These are phyloP conservation scores for Acipenser transmontanus DNA, from an alignment of 2,797 vertebrate species.

Conservation along the genomic window DNA sequence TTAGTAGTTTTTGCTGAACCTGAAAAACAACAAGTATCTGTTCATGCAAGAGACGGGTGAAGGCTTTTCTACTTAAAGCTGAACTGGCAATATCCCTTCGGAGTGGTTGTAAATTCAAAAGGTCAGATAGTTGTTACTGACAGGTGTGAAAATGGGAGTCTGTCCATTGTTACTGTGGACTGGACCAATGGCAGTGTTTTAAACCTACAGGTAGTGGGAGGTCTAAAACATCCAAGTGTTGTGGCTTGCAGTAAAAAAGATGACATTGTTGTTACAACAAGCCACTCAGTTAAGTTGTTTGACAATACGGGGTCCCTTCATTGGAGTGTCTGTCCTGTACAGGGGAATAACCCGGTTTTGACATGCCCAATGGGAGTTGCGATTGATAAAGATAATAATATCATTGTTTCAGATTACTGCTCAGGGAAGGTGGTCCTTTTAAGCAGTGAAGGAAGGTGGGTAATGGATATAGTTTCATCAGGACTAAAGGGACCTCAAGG, in stretches of 20 bases:
- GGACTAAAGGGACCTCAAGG: conserved; percentile 17
- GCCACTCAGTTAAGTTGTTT: conserved; percentile 13
- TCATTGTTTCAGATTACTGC: conserved; percentile 14
- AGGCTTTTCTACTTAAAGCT: conserved; percentile 3
- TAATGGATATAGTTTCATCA: conserved; percentile 14
- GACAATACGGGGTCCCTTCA: conserved; percentile 7
- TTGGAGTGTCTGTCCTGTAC: conserved; percentile 2
- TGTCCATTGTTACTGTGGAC: conserved; percentile 15
- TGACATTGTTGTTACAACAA: conserved; percentile 10
- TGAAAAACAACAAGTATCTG: background rate
- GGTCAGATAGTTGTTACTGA: conserved; percentile 10
- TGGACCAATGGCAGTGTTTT: conserved; percentile 13
- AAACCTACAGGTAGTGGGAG: background rate
- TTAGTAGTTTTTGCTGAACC: conserved; percentile 15
- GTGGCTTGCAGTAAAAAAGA: conserved; percentile 6
- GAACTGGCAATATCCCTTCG: conserved; percentile 17
- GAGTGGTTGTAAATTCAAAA: conserved; percentile 4
- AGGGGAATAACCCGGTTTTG: background rate
- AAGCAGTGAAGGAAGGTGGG: conserved; percentile 7
- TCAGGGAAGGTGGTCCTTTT: conserved; percentile 14
- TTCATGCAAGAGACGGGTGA: background rate
- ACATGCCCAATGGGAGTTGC: conserved; percentile 1
- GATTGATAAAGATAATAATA: conserved; percentile 11
- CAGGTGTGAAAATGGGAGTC: conserved; percentile 1
- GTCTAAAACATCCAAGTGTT: conserved; percentile 8